Percentiles rank a stretch among this genome's conserved stretches.
These are phyloP conservation scores for Muscicapa comitata DNA, from an alignment of 2,797 vertebrate species.

Conservation along the genomic window DNA sequence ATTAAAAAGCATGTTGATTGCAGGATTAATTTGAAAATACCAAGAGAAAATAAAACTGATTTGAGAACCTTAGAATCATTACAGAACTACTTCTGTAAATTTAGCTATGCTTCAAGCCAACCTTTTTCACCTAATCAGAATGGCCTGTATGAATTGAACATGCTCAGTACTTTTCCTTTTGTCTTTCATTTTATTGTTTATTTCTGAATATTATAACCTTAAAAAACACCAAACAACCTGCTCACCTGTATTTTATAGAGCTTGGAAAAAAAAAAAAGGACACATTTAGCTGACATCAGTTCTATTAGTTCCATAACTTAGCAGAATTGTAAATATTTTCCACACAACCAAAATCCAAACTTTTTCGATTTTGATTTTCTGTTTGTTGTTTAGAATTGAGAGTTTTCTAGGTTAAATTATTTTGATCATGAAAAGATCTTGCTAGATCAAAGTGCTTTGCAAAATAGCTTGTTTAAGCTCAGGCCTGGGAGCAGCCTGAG, in stretches of 20 bases:
- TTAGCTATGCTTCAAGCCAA: neutral
- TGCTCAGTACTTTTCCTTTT: neutral
- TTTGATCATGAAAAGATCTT: neutral
- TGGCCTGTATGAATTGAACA: accelerated
- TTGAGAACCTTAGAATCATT: neutral
- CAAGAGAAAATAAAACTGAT: neutral
- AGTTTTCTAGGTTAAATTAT: neutral
- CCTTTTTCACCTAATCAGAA: neutral
- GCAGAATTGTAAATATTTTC: neutral
- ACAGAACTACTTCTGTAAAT: neutral
- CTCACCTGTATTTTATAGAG: neutral
- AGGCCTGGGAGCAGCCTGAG: neutral
- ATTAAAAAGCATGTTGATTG: neutral
- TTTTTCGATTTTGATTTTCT: accelerated
- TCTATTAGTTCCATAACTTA: neutral
- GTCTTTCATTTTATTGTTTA: neutral
- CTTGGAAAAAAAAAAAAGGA: neutral
- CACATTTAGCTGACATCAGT: neutral
- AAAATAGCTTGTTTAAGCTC: neutral
- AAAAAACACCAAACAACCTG: accelerated
- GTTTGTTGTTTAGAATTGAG: neutral
- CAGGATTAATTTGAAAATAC: neutral
- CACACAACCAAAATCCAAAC: neutral
- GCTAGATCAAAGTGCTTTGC: neutral
- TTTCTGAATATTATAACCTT: neutral